Evolutionary conservation across 2,888 invertebrate species (phyloP), one percentile per base, ranked within the genome.

Genomic region (Nasonovia ribisnigri): DNA sequence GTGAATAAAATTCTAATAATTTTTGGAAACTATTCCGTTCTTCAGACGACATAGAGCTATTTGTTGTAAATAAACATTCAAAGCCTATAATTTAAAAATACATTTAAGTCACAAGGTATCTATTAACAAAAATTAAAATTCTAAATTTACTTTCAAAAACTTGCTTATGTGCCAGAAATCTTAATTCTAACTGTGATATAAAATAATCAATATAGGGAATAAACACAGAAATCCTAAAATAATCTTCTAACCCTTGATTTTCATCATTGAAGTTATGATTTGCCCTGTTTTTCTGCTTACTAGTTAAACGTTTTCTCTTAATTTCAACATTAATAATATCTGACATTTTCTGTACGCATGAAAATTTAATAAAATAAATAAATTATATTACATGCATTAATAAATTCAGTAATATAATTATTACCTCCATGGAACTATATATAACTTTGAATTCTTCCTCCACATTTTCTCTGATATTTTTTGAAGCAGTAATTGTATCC

Each of bases 381-480:
- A 54, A 67, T 16, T 67, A 29, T 67, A 67, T 67, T 67, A 67
- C n/a, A 67, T 29, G 20, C n/a, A 67, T 67, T 67, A 67, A 54
- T 54, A 20, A 24, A 8, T 54, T 54, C 4, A 16, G 24, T 54
- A 54, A 54, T 54, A 54, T 54, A 54, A 54, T 24, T 54, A 54
- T 54, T 54, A 54, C 54, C 54, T 54, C 20, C 24, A 24, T 54
- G 54, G 54, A 54, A 36, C 42, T 48, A 88, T 89, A 94, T 54
- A 94, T 89, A n/a, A 89, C 16, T 51, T 46, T 94, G 57, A 94
- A 94, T 86, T 94, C 91, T 26, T 26, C 51, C 92, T 92, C 67
- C 5, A 36, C 60, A 60, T 94, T 86, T 8, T 86, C 88, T 86
- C 84, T 91, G 24, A 90, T 54, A 43, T 42, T 43, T 46, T 91